Percentiles rank a stretch among this genome's conserved stretches.
These are phyloP conservation scores for Scytalopus superciliaris DNA, from an alignment of 2,113 vertebrate species.

Conservation along the genomic window DNA sequence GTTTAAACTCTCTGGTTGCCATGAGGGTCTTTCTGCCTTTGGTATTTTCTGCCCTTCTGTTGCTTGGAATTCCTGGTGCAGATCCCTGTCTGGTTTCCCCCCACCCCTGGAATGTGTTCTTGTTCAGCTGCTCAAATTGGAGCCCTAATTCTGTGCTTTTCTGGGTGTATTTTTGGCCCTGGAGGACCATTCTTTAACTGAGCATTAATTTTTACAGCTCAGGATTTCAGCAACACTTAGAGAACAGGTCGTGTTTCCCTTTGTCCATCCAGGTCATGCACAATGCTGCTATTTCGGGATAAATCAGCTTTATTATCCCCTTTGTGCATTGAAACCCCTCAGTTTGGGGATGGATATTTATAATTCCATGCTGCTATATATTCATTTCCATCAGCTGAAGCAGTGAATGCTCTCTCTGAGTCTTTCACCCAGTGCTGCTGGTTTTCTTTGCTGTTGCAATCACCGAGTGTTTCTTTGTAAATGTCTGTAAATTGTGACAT, in stretches of 20 bases:
- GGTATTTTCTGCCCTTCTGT: not conserved
- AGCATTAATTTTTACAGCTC: not conserved
- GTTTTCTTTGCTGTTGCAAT: not conserved
- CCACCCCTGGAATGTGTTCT: not conserved
- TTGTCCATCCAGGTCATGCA: not conserved
- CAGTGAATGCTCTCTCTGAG: not conserved
- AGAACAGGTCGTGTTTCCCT: not conserved
- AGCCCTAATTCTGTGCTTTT: not conserved
- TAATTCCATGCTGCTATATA: not conserved
- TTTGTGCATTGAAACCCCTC: not conserved
- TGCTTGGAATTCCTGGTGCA: not conserved
- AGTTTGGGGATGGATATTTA: not conserved
- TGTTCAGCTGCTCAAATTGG: not conserved
- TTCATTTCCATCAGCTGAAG: not conserved
- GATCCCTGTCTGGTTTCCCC: not conserved
- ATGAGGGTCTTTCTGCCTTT: too few relatives aligned
- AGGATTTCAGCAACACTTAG: not conserved
- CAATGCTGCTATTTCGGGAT: not conserved
- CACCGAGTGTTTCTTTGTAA: not conserved
- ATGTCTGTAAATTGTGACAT: not conserved
- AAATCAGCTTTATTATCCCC: not conserved
- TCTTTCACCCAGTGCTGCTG: not conserved
- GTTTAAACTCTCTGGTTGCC: too few relatives aligned
- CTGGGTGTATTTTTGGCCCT: not conserved
- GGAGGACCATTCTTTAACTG: conserved; percentile 4